Percentiles rank a stretch among this genome's conserved stretches.
These are phyloP conservation scores for Macrotrachela quadricornifera DNA, from an alignment of 1,140 invertebrate genomes.

Conservation along the genomic window DNA sequence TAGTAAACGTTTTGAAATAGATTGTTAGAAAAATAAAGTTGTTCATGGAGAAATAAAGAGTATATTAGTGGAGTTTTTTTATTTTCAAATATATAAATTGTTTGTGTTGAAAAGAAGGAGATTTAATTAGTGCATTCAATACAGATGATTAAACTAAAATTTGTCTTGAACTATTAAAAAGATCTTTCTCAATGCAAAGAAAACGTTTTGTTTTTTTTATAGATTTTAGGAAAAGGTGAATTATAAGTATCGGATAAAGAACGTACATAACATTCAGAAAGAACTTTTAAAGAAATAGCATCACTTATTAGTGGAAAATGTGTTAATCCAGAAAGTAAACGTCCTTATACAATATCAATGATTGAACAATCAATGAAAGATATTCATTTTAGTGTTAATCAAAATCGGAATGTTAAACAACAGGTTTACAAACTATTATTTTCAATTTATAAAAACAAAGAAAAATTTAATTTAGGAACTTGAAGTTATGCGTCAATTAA, in stretches of 20 bases:
- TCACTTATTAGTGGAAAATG: slow-evolving; percentile 54
- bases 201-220: slow-evolving; percentile 17
- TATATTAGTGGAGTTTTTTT: no score
- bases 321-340: slow-evolving; percentile 84
- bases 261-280: slow-evolving; percentile 63
- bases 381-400: slow-evolving; percentile 81
- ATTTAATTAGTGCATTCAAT: slow-evolving; percentile 56
- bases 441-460: background rate
- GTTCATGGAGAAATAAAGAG: slow-evolving; percentile 85
- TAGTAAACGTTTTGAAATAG: slow-evolving; percentile 97
- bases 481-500: slow-evolving; percentile 73
- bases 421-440: no score
- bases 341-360: slow-evolving; percentile 88
- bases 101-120: slow-evolving; percentile 89
- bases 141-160: slow-evolving; percentile 37
- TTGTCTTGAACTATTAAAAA: slow-evolving; percentile 34
- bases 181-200: background rate
- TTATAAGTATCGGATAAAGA: slow-evolving; percentile 95
- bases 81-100: slow-evolving; percentile 96
- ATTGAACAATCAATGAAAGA: slow-evolving; percentile 96
- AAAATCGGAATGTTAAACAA: slow-evolving; percentile 78
- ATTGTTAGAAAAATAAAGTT: slow-evolving; percentile 98
- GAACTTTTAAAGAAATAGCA: slow-evolving; percentile 65
- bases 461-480: slow-evolving; percentile 41
- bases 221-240: slow-evolving; percentile 75